Evolutionary conservation across 2,888 invertebrate species (phyloP), one percentile per base, ranked within the genome.

Genomic region (Apodemia zela): DNA sequence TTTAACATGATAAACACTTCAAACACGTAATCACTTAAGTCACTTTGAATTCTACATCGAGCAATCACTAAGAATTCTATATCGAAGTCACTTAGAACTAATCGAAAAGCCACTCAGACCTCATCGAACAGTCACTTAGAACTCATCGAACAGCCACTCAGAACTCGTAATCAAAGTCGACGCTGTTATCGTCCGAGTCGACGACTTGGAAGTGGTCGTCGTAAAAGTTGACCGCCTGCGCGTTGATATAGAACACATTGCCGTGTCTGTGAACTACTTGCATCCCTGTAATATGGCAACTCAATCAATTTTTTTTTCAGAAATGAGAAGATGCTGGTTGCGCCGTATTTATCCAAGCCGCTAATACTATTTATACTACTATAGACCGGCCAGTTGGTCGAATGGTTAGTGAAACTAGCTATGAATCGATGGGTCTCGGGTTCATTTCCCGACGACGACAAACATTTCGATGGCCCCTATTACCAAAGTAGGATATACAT

Each of bases 151-250:
- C 11, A 38, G 13, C n/a, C 17, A 38, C 25, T 77, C 77, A 88
- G 71, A 90, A 90, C 63, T 92, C 91, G 65, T 89, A 91, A 75
- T 92, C 92, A 69, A 75, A 84, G 71, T 92, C 92, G 63, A 86
- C 89, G 68, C 86, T 85, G 66, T 91, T 87, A 0, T 84, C 88
- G 64, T 89, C 88, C 0, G 85, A 85, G 71, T 87, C 87, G 61
- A 85, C 84, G 0, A 82, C 81, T 71, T 81, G 76, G 67, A 81
- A 83, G 65, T 81, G 83, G 68, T 84, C 83, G 69, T 87, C 87
- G 76, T 84, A 81, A 72, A 90, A 87, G 69, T 87, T 86, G 42
- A 91, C 87, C 1, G 84, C 69, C 66, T 84, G 80, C 17, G 89
- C 90, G 69, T 87, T 85, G 70, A 91, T 85, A 74, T 84, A 85